Evolutionary conservation across 2,113 vertebrate species (phyloP).

Genomic region (Pelobates fuscus): DNA sequence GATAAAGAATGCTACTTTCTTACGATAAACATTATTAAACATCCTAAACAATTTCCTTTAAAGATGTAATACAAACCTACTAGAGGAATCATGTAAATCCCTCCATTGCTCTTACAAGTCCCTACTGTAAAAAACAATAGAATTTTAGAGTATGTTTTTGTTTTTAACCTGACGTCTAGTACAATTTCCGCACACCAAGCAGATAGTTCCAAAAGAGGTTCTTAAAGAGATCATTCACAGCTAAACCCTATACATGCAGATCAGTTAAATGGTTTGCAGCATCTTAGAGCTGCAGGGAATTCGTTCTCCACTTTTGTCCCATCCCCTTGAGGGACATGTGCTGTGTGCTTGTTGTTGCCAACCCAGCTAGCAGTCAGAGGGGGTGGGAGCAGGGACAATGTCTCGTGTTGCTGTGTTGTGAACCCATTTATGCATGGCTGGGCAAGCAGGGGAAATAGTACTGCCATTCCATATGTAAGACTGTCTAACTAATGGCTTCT

Average conservation of each 20-base stretch:
- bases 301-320: constrained; percentile 51
- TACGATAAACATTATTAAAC: no score
- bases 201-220: no score
- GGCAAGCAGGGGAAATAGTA: constrained; percentile 63
- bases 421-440: constrained; percentile 60
- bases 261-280: constrained; percentile 63
- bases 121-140: no score
- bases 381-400: constrained; percentile 48
- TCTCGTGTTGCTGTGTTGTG: constrained; percentile 54
- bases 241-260: constrained; percentile 55
- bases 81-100: no score
- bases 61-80: no score
- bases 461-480: neutral
- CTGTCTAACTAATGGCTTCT: constrained; percentile 52
- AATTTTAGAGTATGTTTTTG: no score
- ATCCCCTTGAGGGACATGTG: constrained; percentile 47
- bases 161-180: no score
- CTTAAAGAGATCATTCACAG: no score
- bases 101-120: no score
- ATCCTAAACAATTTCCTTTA: no score
- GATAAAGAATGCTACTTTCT: no score
- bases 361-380: constrained; percentile 54
- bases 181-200: no score
- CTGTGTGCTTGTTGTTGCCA: constrained; percentile 62
- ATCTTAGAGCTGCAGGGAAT: constrained; percentile 61